Evolutionary conservation across 2,888 invertebrate genomes (phyloP), one percentile per base, ranked within the genome.

Genomic region (Hydriomena furcata): DNA sequence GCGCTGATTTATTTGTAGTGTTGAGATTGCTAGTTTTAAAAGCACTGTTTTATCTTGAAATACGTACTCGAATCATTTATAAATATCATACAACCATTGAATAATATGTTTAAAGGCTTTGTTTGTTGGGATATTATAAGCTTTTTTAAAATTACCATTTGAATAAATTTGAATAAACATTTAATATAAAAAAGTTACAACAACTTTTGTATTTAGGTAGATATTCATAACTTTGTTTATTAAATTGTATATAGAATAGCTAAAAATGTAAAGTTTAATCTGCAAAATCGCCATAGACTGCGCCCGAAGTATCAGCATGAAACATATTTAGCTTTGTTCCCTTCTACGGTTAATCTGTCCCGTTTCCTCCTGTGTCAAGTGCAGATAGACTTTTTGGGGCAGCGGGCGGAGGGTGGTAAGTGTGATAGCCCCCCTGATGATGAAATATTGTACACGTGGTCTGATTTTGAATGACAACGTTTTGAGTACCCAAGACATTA

Each of bases 401-500:
- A 47, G 57, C 67, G 67, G 60, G 68, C 63, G 64, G 61, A 63
- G 60, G 76, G 79, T 68, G 78, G 55, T 58, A 44, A 54, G 58
- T 66, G 63, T 61, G 55, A 31, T 60, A 55, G 12, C 32, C 82
- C 86, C 77, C 89, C 91, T 92, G 92, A 92, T 92, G 93, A 93
- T 93, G 93, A 93, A 93, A 93, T 93, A 93, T 93, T 92, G 92
- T 92, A 92, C 93, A 93, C 93, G 93, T 93, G 93, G 93, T 93
- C 92, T 92, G 93, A 93, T 93, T 93, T 91, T 92, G 91, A 93
- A 93, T 92, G 93, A 92, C 92, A 92, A 87, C 92, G 92, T 91
- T 84, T 91, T 89, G 30, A 50, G 86, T 91, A 68, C 68, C 66
- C 82, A 83, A 88, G 87, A 89, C 77, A 71, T 79, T 46, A 21